phyloP scores from a whole-genome alignment of 2,888 invertebrate genomes.

The Catocala sponsa region DNA sequence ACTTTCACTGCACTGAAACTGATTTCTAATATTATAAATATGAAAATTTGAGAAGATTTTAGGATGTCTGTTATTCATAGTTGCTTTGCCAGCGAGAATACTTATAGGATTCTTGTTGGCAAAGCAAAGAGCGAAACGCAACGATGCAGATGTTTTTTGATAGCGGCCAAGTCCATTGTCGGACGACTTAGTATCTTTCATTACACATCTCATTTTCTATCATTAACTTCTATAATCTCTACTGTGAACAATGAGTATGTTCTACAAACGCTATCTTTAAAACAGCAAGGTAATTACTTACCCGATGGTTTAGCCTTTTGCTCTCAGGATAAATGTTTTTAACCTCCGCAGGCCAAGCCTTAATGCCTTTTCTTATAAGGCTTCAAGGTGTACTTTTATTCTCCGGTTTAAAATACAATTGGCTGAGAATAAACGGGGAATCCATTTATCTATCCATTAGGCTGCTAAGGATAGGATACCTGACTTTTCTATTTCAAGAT shows the following conservation, averaged over 20 bases:
- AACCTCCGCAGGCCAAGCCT: slow-evolving; percentile 23
- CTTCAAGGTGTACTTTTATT: slow-evolving; percentile 16
- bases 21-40: too few relatives aligned
- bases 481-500: background rate
- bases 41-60: too few relatives aligned
- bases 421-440: background rate
- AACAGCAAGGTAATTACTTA: slow-evolving; percentile 42
- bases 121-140: too few relatives aligned
- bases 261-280: slow-evolving; percentile 31
- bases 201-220: background rate
- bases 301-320: slow-evolving; percentile 44
- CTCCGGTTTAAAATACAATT: background rate
- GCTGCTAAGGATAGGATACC: background rate
- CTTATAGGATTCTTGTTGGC: too few relatives aligned
- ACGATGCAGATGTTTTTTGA: too few relatives aligned
- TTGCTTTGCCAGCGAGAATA: too few relatives aligned
- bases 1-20: too few relatives aligned
- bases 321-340: slow-evolving; percentile 32
- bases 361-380: slow-evolving; percentile 35
- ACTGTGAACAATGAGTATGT: slow-evolving; percentile 23
- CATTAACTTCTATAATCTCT: slow-evolving; percentile 15
- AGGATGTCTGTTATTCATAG: too few relatives aligned
- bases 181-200: too few relatives aligned
- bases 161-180: too few relatives aligned
- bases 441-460: background rate